phyloP scores from a whole-genome alignment of 2,113 vertebrate species.

The Apaloderma vittatum region DNA sequence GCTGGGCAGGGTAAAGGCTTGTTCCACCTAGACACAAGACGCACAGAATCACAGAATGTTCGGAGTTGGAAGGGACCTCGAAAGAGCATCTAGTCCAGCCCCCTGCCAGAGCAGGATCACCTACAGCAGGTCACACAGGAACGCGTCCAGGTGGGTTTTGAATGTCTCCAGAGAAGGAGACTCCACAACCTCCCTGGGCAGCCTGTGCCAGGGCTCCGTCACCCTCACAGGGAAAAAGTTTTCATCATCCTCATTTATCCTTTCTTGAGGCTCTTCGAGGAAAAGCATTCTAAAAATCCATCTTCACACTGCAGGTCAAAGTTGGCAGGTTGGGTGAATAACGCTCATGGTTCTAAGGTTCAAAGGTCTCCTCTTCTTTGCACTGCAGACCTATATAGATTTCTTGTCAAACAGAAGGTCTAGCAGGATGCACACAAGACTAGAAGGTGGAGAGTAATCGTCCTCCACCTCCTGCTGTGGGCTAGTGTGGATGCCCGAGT shows the following conservation, averaged over 20 bases:
- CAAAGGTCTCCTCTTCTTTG: neutral
- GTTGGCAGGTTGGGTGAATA: neutral
- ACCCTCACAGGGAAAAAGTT: neutral
- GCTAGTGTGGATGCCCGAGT: neutral
- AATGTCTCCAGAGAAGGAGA: no score
- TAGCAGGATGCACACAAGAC: neutral
- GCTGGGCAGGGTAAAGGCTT: neutral
- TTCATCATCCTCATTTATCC: neutral
- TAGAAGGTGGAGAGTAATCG: neutral
- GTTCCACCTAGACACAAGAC: neutral
- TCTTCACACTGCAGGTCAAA: neutral
- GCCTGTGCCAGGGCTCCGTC: no score
- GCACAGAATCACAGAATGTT: rapidly evolving
- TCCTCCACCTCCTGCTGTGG: neutral
- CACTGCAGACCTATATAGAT: neutral
- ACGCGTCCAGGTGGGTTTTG: no score
- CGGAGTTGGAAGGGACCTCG: no score
- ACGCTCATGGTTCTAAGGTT: neutral
- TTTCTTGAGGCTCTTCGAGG: neutral
- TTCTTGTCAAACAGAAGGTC: neutral
- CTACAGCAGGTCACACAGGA: no score
- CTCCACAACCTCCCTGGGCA: no score
- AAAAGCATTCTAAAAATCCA: neutral
- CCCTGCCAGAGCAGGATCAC: no score
- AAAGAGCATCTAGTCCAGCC: no score